Base-by-base conservation (phyloP, 2,113 vertebrate genomes). In the Merops nubicus region DNA sequence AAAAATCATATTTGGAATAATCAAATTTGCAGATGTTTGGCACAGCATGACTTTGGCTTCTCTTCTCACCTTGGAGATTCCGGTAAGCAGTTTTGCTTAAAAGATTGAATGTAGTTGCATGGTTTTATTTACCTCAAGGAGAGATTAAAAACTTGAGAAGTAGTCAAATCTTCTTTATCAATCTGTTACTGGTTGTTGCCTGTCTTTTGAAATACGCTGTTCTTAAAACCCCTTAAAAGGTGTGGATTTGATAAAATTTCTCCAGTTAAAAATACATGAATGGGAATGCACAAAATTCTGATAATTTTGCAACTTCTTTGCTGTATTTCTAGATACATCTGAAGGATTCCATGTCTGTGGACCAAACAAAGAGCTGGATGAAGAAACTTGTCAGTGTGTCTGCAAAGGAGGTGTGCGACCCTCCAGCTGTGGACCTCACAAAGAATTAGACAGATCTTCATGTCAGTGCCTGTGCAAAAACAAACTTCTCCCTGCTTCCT, bases 341-440 rank as follows among this genome's bases (percentile, higher is more conserved):
- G 98, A 98, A 22, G 97, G 96, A 85, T 97, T 97, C 90, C 96
- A 98, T 50, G 91, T 99, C 70, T 99, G 99, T 53, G 99, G 99
- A 33, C 98, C 99, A 2, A 98, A 98, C 94, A 99, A 99, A 94
- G 99, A 99, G 85, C 97, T 99, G 88, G 99, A 99, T 63, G 97
- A 99, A 93, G 99, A 99, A 86, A 99, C 98, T 8, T 99, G 99
- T 74, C 99, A 99, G 43, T 99, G 99, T 54, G 97, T 99, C 50
- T 99, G 99, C 96, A 98, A 62, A 90, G 98, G 95, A 15, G 98
- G 94, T 2, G 64, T 98, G 74, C 91, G 48, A 29, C 97, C 95
- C 62, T 98, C 97, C 8, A 98, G 98, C 97, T 99, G 99, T 26
- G 99, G 98, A 26, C 98, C 98, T 17, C 97, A 98, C 95, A 98